Percentiles rank a stretch among this genome's conserved stretches.
Conservation (phyloP, 2,888 invertebrate species). For the Sesamia inferens region DNA sequence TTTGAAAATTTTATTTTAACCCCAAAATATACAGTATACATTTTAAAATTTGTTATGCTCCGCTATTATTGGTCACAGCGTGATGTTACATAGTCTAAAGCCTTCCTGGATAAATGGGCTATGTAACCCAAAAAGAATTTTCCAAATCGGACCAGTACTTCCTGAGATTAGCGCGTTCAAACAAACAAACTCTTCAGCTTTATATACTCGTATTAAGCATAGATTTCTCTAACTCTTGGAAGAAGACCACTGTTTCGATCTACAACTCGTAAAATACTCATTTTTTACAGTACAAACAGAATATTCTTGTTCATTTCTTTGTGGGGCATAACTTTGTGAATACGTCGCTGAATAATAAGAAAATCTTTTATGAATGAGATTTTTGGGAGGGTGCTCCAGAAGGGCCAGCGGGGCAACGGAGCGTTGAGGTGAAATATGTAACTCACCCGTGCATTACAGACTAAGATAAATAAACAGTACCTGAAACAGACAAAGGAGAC, state of each 20-base stretch:
- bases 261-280: slow-evolving; percentile 80
- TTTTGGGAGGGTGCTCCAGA: slow-evolving; percentile 65
- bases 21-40: too few species aligned
- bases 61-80: too few species aligned
- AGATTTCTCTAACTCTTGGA: slow-evolving; percentile 75
- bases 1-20: too few species aligned
- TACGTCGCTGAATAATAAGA: slow-evolving; percentile 77
- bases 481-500: slow-evolving; percentile 76
- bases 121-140: too few species aligned
- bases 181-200: too few species aligned
- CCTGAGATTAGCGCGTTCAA: too few species aligned
- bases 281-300: slow-evolving; percentile 77
- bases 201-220: too few species aligned
- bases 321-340: slow-evolving; percentile 79
- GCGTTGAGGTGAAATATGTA: slow-evolving; percentile 64
- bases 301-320: slow-evolving; percentile 77
- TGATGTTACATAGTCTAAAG: too few species aligned
- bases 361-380: slow-evolving; percentile 80
- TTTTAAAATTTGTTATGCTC: too few species aligned
- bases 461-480: slow-evolving; percentile 75
- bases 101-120: too few species aligned
- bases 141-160: too few species aligned
- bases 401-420: slow-evolving; percentile 62
- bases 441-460: slow-evolving; percentile 70
- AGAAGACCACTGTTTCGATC: slow-evolving; percentile 84